Conservation (phyloP, 2,797 vertebrate species). For the Gorsachius magnificus region DNA sequence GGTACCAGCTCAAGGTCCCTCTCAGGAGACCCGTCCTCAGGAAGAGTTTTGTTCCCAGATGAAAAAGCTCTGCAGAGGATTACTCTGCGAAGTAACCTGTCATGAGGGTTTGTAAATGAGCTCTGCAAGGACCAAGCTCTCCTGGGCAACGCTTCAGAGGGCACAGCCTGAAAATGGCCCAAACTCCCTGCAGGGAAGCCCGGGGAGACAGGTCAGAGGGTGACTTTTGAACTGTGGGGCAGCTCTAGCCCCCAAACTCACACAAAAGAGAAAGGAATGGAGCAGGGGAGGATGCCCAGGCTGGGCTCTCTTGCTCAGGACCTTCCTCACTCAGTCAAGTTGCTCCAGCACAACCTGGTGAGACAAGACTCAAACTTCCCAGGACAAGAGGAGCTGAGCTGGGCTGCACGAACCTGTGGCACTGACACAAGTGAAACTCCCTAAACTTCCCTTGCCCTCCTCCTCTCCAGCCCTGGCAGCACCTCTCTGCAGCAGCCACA, state of each 20-base stretch:
- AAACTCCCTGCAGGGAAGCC: neutral
- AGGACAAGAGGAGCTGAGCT: neutral
- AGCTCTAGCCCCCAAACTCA: neutral
- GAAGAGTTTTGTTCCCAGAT: neutral
- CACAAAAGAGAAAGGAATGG: accelerated
- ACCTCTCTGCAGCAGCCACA: neutral
- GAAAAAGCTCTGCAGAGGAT: neutral
- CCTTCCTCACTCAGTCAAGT: neutral
- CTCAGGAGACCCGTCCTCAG: neutral
- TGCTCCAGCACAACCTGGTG: neutral
- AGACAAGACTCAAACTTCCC: neutral
- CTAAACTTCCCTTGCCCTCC: neutral
- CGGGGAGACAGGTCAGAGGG: neutral
- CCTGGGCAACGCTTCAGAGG: neutral
- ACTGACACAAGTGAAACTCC: neutral
- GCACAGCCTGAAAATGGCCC: conserved; percentile 4
- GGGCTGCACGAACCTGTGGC: neutral
- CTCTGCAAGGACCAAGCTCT: neutral
- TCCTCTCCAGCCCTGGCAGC: neutral
- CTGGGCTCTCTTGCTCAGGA: neutral
- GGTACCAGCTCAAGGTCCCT: neutral
- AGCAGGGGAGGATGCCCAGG: neutral
- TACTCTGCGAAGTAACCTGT: neutral
- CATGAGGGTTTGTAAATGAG: conserved; percentile 11
- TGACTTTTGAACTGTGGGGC: neutral